Conservation (phyloP, 1,140 invertebrate genomes). For the Metaphire vulgaris region DNA sequence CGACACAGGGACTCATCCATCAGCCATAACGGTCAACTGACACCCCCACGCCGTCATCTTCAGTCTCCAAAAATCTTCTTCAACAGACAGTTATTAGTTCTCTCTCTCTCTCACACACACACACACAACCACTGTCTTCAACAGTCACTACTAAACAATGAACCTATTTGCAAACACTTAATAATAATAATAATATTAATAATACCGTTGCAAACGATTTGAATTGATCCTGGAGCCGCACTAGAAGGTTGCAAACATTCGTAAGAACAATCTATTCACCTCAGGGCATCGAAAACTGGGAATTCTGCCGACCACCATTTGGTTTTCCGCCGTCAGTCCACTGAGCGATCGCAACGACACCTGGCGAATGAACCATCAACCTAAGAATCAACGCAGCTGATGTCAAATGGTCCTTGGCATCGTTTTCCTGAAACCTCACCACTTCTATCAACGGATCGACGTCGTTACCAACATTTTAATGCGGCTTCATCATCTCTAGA, state of each 20-base stretch:
- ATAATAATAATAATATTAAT: neutral
- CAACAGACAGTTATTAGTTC: too few relatives aligned
- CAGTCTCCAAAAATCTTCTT: neutral
- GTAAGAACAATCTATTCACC: slow-evolving; percentile 2
- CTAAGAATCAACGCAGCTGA: neutral
- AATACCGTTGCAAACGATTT: neutral
- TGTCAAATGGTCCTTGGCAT: neutral
- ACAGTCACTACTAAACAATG: too few relatives aligned
- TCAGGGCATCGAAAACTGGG: neutral
- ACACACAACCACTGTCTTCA: neutral
- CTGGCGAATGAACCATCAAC: neutral
- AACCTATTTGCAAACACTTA: too few relatives aligned
- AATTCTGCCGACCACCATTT: neutral
- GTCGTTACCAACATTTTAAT: too few relatives aligned
- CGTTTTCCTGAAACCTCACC: too few relatives aligned
- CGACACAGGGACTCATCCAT: too few relatives aligned
- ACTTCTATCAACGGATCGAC: too few relatives aligned
- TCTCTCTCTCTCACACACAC: neutral
- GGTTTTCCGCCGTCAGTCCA: neutral
- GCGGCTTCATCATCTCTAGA: too few relatives aligned
- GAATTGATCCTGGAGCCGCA: neutral
- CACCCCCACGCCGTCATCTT: neutral
- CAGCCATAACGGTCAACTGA: neutral
- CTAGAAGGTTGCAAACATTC: neutral
- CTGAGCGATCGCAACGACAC: neutral